Conservation (phyloP, 2,113 vertebrate species). For the Clarias macrocephalus region DNA sequence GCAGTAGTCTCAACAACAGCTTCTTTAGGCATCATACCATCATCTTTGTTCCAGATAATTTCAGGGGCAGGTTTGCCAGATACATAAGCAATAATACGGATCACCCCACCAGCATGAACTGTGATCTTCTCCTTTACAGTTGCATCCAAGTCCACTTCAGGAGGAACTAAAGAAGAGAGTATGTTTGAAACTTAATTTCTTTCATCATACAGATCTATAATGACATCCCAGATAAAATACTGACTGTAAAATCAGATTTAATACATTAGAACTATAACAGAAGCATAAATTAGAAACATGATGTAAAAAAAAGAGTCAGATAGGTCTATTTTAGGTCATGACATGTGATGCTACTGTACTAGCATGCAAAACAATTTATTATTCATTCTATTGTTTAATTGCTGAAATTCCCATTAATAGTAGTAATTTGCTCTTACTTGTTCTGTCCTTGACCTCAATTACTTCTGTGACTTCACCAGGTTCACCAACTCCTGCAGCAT, state of each 20-base stretch:
- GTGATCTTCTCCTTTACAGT: slow-evolving; percentile 94
- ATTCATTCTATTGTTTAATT: background rate
- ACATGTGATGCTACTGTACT: background rate
- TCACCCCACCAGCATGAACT: slow-evolving; percentile 93
- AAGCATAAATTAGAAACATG: background rate
- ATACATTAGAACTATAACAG: background rate
- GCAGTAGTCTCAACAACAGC: slow-evolving; percentile 88
- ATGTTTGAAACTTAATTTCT: background rate
- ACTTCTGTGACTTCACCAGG: slow-evolving; percentile 89
- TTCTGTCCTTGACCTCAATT: slow-evolving; percentile 94
- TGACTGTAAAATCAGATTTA: background rate
- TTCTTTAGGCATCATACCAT: slow-evolving; percentile 85
- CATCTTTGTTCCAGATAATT: slow-evolving; percentile 87
- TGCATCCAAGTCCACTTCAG: slow-evolving; percentile 93
- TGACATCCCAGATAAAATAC: background rate
- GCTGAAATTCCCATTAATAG: background rate
- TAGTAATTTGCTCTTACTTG: slow-evolving; percentile 77
- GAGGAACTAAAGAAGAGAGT: slow-evolving; percentile 75
- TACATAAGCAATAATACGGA: slow-evolving; percentile 95
- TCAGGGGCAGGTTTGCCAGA: slow-evolving; percentile 93
- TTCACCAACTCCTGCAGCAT: slow-evolving; percentile 89
- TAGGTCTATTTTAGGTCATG: background rate
- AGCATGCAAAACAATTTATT: background rate
- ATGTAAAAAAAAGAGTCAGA: background rate
- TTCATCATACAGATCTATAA: background rate